A percentile compares a stretch with the other conserved stretches of the same genome.
Conservation (phyloP, 1,140 invertebrate species). For the Globodera rostochiensis region DNA sequence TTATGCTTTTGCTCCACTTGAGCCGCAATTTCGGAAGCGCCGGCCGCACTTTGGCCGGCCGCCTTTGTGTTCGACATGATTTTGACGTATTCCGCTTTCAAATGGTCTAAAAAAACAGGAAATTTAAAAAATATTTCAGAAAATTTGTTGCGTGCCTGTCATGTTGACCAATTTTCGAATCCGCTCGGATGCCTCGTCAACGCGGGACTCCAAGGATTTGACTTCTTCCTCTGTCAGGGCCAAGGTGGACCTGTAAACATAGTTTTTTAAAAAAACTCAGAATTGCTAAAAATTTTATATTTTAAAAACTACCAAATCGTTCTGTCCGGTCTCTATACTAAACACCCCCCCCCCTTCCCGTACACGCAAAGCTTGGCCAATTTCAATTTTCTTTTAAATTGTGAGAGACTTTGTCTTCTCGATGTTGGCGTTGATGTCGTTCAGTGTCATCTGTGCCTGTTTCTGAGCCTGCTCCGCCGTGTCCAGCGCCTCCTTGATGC, state of each 20-base stretch:
- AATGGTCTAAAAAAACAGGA: conserved; percentile 30
- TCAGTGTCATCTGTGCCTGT: conserved; percentile 40
- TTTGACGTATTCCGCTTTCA: conserved; percentile 56
- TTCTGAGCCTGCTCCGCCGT: conserved; percentile 46
- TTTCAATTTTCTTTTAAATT: no score
- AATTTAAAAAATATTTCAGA: not conserved
- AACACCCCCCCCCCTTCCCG: no score
- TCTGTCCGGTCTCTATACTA: conserved; percentile 2
- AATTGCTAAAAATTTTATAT: not conserved
- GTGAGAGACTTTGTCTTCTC: conserved; percentile 25
- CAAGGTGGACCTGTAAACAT: conserved; percentile 21
- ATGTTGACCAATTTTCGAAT: conserved; percentile 45
- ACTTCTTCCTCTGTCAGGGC: conserved; percentile 38
- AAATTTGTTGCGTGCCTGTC: conserved; percentile 22
- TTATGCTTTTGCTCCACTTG: conserved; percentile 43
- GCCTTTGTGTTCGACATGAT: conserved; percentile 52
- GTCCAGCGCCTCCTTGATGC: conserved; percentile 45
- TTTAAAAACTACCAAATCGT: not conserved
- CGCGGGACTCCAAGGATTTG: conserved; percentile 32
- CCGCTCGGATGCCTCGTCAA: conserved; percentile 37
- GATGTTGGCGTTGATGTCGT: conserved; percentile 42
- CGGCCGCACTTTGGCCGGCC: conserved; percentile 43
- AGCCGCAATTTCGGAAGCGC: conserved; percentile 43
- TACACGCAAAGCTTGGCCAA: no score
- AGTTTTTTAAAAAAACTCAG: no score